A percentile compares a stretch with the other conserved stretches of the same genome.
Conservation (phyloP, 2,797 vertebrate genomes). For the Yasuhikotakia modesta region DNA sequence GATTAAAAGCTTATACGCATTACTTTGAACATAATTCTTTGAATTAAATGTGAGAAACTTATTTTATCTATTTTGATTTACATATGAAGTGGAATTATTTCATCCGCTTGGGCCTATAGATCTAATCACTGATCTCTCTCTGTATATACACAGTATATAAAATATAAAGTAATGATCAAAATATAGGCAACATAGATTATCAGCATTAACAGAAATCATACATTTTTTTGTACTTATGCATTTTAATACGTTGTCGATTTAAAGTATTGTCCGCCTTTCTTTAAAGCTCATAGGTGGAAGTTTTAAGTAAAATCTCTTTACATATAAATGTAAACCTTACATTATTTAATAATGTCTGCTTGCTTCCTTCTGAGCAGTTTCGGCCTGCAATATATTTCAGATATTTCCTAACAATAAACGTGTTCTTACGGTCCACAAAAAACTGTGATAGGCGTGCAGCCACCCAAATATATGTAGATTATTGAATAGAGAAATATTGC, state of each 20-base stretch:
- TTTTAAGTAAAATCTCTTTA: not conserved
- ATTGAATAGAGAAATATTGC: not conserved
- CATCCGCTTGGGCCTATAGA: slow-evolving; percentile 34
- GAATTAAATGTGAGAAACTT: slow-evolving; percentile 73
- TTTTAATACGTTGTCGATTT: no score
- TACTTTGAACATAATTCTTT: slow-evolving; percentile 77
- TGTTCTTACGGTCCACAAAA: not conserved
- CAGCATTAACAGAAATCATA: no score
- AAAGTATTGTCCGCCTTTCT: no score
- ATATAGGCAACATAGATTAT: not conserved
- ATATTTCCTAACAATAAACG: not conserved
- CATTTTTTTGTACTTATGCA: no score
- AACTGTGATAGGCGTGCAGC: no score
- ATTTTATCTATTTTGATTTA: slow-evolving; percentile 68
- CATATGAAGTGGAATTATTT: slow-evolving; percentile 55
- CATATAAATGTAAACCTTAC: not conserved
- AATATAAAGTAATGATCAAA: not conserved
- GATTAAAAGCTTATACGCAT: slow-evolving; percentile 74
- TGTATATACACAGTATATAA: not conserved
- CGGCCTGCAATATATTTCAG: not conserved
- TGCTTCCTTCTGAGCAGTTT: not conserved
- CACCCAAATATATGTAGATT: not conserved
- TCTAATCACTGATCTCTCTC: slow-evolving; percentile 5
- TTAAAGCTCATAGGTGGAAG: no score
- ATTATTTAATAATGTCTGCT: not conserved